Conservation (phyloP, 2,888 invertebrate genomes). For the Neoitamus cyanurus region DNA sequence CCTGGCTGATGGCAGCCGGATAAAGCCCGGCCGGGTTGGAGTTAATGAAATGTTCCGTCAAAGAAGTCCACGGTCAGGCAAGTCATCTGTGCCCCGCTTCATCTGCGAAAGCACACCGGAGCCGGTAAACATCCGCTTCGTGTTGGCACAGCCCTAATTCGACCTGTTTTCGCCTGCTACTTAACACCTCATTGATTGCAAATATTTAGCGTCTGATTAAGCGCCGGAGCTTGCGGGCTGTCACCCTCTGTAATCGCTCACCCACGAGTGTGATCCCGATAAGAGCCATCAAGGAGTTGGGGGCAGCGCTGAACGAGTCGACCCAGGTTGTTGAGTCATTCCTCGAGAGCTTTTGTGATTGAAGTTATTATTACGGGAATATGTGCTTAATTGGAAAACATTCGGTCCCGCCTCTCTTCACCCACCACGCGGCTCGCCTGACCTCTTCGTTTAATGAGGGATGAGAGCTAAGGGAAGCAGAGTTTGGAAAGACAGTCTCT, state of each 20-base stretch:
- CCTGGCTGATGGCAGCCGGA: neutral
- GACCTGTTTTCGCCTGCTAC: neutral
- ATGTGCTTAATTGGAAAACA: conserved; percentile 43
- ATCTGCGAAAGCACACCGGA: neutral
- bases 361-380: conserved; percentile 27
- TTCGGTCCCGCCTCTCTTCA: neutral
- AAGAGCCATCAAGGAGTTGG: neutral
- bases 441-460: neutral
- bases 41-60: conserved; percentile 7
- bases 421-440: neutral
- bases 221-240: neutral
- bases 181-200: conserved; percentile 32
- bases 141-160: neutral
- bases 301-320: neutral
- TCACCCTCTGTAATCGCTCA: neutral
- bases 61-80: neutral
- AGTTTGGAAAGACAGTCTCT: too few relatives aligned
- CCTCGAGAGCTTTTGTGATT: conserved; percentile 21
- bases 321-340: neutral
- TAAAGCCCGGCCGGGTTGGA: neutral
- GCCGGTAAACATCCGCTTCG: neutral
- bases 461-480: neutral
- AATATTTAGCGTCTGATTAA: conserved; percentile 41
- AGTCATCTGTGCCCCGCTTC: neutral
- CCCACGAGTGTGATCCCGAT: neutral